phyloP scores from a whole-genome alignment of 53 echinoderm and acorn worm species.

The Paracentrotus lividus region DNA sequence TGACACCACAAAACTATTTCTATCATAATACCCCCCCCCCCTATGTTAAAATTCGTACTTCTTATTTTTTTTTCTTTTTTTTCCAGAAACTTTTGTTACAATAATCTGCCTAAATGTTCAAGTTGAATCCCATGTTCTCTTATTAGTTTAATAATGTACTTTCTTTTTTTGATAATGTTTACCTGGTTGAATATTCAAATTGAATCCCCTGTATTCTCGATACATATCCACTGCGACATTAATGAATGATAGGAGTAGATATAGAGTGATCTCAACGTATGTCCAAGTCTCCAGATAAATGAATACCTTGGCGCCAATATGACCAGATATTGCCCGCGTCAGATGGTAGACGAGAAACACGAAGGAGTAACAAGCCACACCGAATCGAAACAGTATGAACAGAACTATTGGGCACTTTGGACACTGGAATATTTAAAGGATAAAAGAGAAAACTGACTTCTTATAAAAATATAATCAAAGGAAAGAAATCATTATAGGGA shows the following conservation, averaged over 20 bases:
- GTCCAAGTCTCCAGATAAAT: slow-evolving; percentile 62
- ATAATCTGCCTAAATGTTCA: no score
- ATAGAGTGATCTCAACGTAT: slow-evolving; percentile 4
- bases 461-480: no score
- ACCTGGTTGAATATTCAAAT: neutral
- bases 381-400: slow-evolving; percentile 42
- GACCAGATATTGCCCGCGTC: neutral
- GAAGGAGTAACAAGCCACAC: slow-evolving; percentile 30
- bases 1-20: no score
- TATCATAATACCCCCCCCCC: no score
- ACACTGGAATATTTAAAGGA: neutral
- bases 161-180: neutral
- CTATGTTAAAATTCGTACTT: no score
- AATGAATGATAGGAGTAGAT: slow-evolving; percentile 21
- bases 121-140: neutral
- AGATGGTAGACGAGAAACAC: slow-evolving; percentile 45
- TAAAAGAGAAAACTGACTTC: neutral
- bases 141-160: neutral
- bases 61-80: no score
- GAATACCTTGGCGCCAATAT: slow-evolving; percentile 37
- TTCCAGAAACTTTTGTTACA: no score
- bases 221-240: slow-evolving; percentile 23
- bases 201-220: neutral
- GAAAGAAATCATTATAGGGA: no score
- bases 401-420: slow-evolving; percentile 16